Percentiles rank a stretch among this genome's conserved stretches.
Conservation (phyloP, 2,888 invertebrate genomes). For the Holacanthella duospinosa region DNA sequence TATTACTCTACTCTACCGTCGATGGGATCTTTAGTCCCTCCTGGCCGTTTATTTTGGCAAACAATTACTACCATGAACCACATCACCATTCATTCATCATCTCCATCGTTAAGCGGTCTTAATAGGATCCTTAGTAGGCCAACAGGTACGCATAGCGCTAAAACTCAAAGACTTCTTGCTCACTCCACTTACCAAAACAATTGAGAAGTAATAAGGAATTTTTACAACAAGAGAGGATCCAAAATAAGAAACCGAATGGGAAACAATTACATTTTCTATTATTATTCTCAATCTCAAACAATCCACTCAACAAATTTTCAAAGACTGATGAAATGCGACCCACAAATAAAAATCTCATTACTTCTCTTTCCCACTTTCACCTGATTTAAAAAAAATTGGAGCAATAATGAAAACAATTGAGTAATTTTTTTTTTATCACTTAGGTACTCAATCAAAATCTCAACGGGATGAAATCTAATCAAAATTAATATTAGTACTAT, state of each 20-base stretch:
- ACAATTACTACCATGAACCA: not conserved
- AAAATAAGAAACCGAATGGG: not conserved
- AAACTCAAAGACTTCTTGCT: not conserved
- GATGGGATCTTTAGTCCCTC: not conserved
- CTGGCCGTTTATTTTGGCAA: not conserved
- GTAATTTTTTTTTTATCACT: too few species aligned
- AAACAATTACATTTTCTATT: not conserved
- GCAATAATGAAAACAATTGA: too few species aligned
- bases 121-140: constrained; percentile 3
- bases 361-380: not conserved
- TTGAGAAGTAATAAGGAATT: not conserved
- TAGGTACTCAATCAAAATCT: not conserved
- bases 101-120: not conserved
- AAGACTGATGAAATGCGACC: not conserved
- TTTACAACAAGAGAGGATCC: not conserved
- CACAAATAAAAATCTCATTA: not conserved
- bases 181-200: constrained; percentile 1
- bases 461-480: too few species aligned
- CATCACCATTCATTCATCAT: not conserved
- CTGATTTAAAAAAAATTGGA: not conserved
- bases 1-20: not conserved
- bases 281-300: not conserved
- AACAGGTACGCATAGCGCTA: not conserved
- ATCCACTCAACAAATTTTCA: not conserved
- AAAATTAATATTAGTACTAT: not conserved